A percentile compares a stretch with the other conserved stretches of the same genome.
phyloP scores from a whole-genome alignment of 2,888 invertebrate genomes.

The Andrena marginata region DNA sequence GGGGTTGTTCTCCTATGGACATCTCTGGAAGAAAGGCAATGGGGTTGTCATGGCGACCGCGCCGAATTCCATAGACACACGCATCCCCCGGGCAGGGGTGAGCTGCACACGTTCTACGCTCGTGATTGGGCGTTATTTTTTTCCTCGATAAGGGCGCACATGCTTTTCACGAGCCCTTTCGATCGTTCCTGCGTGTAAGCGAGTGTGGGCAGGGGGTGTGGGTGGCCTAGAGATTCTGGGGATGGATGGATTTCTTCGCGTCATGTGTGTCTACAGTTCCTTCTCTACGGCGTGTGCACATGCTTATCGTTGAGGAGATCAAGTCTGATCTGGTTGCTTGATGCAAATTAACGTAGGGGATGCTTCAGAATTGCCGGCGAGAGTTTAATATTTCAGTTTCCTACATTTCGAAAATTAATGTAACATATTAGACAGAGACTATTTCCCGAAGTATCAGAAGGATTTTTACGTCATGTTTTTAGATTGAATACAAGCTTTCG shows the following conservation, averaged over 20 bases:
- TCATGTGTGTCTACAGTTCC: constrained; percentile 56
- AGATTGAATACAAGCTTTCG: not conserved
- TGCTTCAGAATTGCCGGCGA: no score
- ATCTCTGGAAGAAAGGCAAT: constrained; percentile 69
- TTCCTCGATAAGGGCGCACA: constrained; percentile 81
- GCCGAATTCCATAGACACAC: constrained; percentile 82
- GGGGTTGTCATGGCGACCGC: constrained; percentile 83
- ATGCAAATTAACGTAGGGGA: no score
- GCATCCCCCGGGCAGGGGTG: constrained; percentile 72
- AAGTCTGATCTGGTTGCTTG: no score
- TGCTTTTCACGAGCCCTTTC: constrained; percentile 66
- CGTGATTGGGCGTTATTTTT: constrained; percentile 83
- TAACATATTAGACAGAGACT: no score
- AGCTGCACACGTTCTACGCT: constrained; percentile 77
- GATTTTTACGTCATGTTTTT: not conserved
- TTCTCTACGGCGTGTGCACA: constrained; percentile 14
- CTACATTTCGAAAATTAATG: no score
- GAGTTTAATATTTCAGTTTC: no score
- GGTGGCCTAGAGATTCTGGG: constrained; percentile 55
- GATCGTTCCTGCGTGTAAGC: constrained; percentile 37
- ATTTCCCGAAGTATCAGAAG: not conserved
- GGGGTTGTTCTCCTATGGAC: constrained; percentile 61
- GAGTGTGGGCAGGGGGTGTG: constrained; percentile 27
- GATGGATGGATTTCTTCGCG: constrained; percentile 48
- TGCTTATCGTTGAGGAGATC: no score